Conservation (phyloP, 2,113 vertebrate species). For the Xiphophorus couchianus region DNA sequence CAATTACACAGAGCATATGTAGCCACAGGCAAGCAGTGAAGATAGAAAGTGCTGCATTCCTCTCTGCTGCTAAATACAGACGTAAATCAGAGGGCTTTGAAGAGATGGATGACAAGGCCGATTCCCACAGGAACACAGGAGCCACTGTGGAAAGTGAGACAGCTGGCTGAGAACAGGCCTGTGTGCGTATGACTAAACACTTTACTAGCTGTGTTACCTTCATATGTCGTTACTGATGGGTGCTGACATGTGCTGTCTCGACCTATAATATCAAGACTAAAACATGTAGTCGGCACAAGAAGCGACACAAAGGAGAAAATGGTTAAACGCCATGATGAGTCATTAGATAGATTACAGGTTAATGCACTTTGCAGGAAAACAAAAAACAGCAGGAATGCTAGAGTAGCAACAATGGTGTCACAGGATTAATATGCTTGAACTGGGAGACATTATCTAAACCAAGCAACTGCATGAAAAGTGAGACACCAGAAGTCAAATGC, state of each 20-base stretch:
- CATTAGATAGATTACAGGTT: too few relatives aligned
- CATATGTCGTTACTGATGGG: constrained; percentile 58
- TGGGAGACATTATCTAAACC: neutral
- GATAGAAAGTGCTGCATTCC: constrained; percentile 44
- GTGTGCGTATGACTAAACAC: constrained; percentile 46
- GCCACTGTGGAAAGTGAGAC: constrained; percentile 70
- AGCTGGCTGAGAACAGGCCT: constrained; percentile 59
- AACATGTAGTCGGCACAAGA: constrained; percentile 44
- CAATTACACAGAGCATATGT: constrained; percentile 22
- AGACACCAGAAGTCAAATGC: neutral
- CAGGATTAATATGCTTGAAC: neutral
- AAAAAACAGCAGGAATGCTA: too few relatives aligned
- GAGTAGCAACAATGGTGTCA: neutral
- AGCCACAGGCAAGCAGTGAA: constrained; percentile 9
- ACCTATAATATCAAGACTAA: constrained; percentile 36
- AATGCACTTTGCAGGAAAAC: too few relatives aligned
- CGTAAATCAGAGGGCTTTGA: constrained; percentile 72
- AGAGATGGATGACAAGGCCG: constrained; percentile 62
- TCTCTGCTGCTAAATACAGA: constrained; percentile 40
- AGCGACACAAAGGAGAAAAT: constrained; percentile 1
- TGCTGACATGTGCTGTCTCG: constrained; percentile 69
- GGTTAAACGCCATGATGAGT: neutral
- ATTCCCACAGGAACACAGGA: constrained; percentile 67
- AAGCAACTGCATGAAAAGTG: neutral
- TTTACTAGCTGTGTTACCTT: constrained; percentile 48